A percentile compares a stretch with the other conserved stretches of the same genome.
phyloP scores from a whole-genome alignment of 2,113 vertebrate species.

The Amazona vittata region DNA sequence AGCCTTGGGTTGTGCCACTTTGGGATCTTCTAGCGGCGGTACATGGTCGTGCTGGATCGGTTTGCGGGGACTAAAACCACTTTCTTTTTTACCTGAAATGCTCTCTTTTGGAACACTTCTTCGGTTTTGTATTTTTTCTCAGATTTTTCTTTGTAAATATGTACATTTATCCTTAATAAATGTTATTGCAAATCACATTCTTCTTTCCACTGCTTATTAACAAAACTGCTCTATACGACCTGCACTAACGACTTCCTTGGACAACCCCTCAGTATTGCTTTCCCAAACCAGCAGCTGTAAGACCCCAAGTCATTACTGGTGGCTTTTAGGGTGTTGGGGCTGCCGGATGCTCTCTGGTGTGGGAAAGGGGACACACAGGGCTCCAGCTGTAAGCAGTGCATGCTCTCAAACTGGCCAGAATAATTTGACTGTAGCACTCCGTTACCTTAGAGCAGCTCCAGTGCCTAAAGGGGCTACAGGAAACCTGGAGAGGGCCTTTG shows the following conservation, averaged over 20 bases:
- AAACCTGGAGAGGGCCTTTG: background rate
- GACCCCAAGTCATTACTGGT: background rate
- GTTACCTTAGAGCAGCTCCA: background rate
- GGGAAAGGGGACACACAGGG: background rate
- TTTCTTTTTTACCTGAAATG: slow-evolving; percentile 55
- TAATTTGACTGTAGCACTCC: background rate
- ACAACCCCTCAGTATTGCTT: background rate
- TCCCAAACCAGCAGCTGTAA: background rate
- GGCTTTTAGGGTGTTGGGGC: background rate
- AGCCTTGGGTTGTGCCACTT: background rate
- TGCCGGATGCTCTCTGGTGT: background rate
- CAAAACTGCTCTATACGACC: background rate
- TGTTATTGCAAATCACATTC: slow-evolving; percentile 56
- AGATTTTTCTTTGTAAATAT: slow-evolving; percentile 69
- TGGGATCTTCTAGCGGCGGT: background rate
- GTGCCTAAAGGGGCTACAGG: background rate
- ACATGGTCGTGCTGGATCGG: background rate
- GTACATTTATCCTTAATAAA: slow-evolving; percentile 70
- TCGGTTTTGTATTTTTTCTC: slow-evolving; percentile 68
- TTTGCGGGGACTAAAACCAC: slow-evolving; percentile 25
- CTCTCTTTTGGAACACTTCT: slow-evolving; percentile 58
- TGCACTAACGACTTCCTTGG: background rate
- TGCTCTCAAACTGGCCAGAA: background rate
- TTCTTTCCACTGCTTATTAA: slow-evolving; percentile 63
- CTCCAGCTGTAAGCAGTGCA: background rate